A percentile compares a stretch with the other conserved stretches of the same genome.
These are phyloP conservation scores for Pterocles gutturalis DNA, from an alignment of 2,113 vertebrate genomes.

Conservation along the genomic window DNA sequence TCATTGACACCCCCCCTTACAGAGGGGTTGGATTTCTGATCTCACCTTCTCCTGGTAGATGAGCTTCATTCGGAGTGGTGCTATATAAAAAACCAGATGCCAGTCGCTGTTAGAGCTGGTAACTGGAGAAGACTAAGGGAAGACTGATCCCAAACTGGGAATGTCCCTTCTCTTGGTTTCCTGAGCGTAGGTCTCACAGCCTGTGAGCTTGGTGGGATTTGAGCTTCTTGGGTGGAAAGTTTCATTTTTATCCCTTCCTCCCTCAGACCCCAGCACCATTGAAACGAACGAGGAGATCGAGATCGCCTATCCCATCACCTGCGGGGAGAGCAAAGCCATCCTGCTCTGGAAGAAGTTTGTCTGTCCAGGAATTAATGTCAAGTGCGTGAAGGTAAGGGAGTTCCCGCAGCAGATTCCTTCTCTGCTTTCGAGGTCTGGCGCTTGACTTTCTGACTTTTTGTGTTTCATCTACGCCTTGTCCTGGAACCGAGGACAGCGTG, in stretches of 20 bases:
- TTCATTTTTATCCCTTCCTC: neutral
- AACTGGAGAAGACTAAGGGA: neutral
- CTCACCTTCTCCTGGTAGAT: neutral
- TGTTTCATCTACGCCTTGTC: neutral
- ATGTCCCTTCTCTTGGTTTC: neutral
- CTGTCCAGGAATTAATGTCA: conserved; percentile 94
- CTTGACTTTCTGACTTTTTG: neutral
- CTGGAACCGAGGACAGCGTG: neutral
- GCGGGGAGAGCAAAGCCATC: conserved; percentile 92
- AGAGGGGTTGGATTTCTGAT: neutral
- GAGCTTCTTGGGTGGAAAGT: neutral
- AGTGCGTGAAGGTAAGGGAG: conserved; percentile 89
- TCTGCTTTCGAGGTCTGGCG: neutral
- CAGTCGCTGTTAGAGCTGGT: neutral
- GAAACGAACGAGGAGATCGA: conserved; percentile 86
- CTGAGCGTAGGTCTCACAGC: neutral
- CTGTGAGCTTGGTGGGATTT: neutral
- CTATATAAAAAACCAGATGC: neutral
- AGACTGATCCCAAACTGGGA: neutral
- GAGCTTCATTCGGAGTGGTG: neutral
- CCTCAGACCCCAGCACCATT: conserved; percentile 81
- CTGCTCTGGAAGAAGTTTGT: conserved; percentile 96
- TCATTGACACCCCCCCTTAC: neutral
- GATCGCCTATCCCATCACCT: conserved; percentile 94
- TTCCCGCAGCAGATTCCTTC: neutral